Evolutionary conservation across 2,888 invertebrate species (phyloP), one percentile per base, ranked within the genome.

Genomic region (Trachelus troglodyta): DNA sequence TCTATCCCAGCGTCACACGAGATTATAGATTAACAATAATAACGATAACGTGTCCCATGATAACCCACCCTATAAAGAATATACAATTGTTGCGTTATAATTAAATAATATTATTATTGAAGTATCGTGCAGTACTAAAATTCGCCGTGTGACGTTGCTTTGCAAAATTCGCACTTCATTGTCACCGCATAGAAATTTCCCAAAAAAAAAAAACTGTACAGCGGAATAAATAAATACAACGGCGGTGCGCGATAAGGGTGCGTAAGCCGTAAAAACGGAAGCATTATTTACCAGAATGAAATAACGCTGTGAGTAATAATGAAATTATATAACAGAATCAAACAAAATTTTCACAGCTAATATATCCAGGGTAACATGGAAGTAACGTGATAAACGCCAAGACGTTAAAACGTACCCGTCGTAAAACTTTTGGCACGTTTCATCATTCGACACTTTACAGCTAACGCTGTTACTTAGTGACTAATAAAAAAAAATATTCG

Each of bases 401-500:
- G 56, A 56, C 23, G 23, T 56, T 56, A 56, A 56, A 56, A 56
- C 56, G 56, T 56, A 56, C 56, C 56, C 56, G 56, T 56, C 56
- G 56, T 15, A 23, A 6, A 56, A 56, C 56, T 81, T 84, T 84
- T 83, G 83, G 83, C 83, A 84, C 83, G 77, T 82, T 81, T 80
- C 71, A 77, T 78, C 73, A 73, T 75, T 79, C 77, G 69, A 73
- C 37, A 56, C 56, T 56, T 56, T 56, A 23, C 56, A 56, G 56
- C 56, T 23, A 56, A 56, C 23, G 56, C 56, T 9, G 56, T 56
- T 56, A 56, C 56, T 56, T 56, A 56, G 56, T 23, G 56, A 23
- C 56, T 56, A 56, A 85, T 85, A 85, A 85, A 85, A 85, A 85
- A 85, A 85, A 85, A 85, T 85, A 85, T 81, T 79, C 83, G 82